Evolutionary conservation across 2,113 vertebrate species (phyloP).

Genomic region (Syngnathus floridae): DNA sequence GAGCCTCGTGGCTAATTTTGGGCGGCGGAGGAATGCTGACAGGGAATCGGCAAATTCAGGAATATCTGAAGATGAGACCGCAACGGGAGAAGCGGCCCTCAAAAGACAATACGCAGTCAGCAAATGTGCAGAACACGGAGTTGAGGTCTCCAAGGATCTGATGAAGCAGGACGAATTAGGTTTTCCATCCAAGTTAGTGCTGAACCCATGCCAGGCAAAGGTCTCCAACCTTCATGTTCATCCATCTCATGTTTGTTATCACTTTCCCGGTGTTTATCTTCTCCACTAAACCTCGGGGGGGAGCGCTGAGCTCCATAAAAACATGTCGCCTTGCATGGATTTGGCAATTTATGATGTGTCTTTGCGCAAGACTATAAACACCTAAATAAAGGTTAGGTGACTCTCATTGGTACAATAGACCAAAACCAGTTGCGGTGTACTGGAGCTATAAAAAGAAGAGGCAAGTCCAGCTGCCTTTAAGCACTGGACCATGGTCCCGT

Average conservation of each 20-base stretch:
- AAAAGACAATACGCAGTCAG: conserved; percentile 6
- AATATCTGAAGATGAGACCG: conserved; percentile 12
- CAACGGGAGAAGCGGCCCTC: conserved; percentile 11
- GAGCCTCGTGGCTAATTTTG: conserved; percentile 48
- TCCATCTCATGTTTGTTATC: background rate
- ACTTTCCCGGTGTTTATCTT: background rate
- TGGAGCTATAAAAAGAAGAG: background rate
- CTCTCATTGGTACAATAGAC: background rate
- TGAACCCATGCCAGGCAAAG: background rate
- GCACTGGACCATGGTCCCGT: background rate
- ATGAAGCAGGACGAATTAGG: background rate
- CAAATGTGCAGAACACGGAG: conserved; percentile 4
- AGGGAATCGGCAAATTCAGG: conserved; percentile 38
- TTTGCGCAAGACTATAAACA: background rate
- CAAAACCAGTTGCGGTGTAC: too few relatives aligned
- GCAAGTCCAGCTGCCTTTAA: conserved; percentile 6
- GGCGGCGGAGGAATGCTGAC: conserved; percentile 41
- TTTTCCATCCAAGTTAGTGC: background rate
- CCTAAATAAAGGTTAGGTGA: background rate
- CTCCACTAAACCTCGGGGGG: background rate
- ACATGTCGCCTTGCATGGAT: background rate
- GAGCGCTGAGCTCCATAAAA: background rate
- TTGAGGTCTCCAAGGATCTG: background rate
- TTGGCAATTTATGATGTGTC: background rate
- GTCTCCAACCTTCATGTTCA: background rate